Base-by-base conservation (phyloP, 2,797 vertebrate genomes). In the Sebastes itinus region DNA sequence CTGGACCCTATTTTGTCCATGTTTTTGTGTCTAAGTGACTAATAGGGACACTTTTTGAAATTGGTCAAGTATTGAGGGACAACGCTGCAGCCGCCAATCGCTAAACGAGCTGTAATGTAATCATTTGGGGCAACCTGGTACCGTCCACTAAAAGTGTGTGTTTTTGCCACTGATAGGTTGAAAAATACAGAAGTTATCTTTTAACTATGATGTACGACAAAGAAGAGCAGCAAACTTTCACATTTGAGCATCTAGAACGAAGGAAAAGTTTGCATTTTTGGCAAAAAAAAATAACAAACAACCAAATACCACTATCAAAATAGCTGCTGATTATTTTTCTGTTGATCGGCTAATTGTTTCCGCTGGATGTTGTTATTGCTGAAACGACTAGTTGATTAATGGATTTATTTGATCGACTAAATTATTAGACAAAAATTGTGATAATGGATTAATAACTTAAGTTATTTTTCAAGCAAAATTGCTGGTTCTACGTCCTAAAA, bases 31-130 rank as follows among this genome's bases (percentile, higher is more conserved):
- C 6, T 46, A 46, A 46, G 42, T 46, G 42, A 46, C 42, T 46
- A 46, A 46, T 46, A 0, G 42, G 42, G 42, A 46, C 42, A 18
- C 42, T 46, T 46, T 46, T 3, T 46, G 42, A 46, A 46, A 18
- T 7, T 46, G 42, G 42, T 46, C 42, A 7, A 46, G 42, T 46
- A 46, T 46, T 42, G 38, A 42, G 38, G 38, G 38, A 42, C 14
- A 42, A 18, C 14, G 14, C 38, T 42, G 38, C 38, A 42, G 38
- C 38, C 0, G 13, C 0, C 38, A 42, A 0, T 0, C 38, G 1
- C 38, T 46, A 18, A 46, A 46, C 6, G 14, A 46, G 38, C 42
- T 46, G 42, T 18, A 46, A 46, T 46, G 14, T 46, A 46, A 46
- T 46, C 14, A 46, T 18, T 46, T 46, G 42, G 42, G 14, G 42